Conservation (phyloP, 2,113 vertebrate genomes). For the Brachyistius frenatus region DNA sequence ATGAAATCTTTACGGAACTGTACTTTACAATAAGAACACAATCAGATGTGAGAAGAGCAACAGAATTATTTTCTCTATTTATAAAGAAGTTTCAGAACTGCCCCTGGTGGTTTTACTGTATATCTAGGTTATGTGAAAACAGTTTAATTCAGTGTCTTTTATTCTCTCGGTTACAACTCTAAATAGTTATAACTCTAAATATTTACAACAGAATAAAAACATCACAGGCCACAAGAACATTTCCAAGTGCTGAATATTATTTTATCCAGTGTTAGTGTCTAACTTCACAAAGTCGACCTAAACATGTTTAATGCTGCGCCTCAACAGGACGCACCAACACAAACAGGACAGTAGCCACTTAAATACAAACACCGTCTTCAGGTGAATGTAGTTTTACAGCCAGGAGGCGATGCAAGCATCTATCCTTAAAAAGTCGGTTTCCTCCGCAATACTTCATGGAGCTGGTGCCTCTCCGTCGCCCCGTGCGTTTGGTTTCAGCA, state of each 20-base stretch:
- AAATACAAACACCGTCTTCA: conserved; percentile 60
- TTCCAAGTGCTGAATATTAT: conserved; percentile 85
- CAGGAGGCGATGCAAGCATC: conserved; percentile 31
- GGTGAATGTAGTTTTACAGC: conserved; percentile 50
- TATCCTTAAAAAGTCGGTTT: conserved; percentile 16
- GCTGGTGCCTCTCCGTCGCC: conserved; percentile 40
- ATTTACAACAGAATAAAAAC: conserved; percentile 84
- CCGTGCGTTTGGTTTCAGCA: conserved; percentile 84
- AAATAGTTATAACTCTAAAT: conserved; percentile 82
- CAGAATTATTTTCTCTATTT: background rate
- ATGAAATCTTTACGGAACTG: background rate
- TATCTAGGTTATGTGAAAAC: conserved; percentile 19
- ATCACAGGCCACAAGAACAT: conserved; percentile 81
- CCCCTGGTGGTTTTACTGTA: conserved; percentile 21
- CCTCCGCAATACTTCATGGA: conserved; percentile 10
- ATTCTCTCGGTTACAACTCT: conserved; percentile 84
- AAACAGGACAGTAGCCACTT: conserved; percentile 66
- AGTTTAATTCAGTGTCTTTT: conserved; percentile 76
- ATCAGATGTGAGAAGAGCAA: background rate
- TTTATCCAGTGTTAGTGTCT: conserved; percentile 84
- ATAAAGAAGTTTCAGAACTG: background rate
- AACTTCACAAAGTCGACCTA: conserved; percentile 76
- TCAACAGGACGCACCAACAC: conserved; percentile 66
- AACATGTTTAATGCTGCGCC: conserved; percentile 65
- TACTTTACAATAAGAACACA: background rate